Evolutionary conservation across 1,140 invertebrate species (phyloP), one percentile per base, ranked within the genome.

Genomic region (Drosophila miranda): DNA sequence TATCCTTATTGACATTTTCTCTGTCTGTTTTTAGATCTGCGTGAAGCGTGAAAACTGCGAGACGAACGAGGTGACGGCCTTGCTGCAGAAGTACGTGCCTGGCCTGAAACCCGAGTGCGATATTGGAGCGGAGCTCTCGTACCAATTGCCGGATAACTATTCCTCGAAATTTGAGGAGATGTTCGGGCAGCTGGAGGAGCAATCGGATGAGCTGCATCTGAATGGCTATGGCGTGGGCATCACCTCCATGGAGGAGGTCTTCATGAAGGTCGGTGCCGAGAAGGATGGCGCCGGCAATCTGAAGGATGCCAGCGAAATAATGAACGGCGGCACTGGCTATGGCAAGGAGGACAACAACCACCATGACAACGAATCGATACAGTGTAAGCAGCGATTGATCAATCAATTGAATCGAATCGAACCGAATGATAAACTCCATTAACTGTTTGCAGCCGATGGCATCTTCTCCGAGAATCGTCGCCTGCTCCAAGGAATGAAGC

Each of bases 181-280:
- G 79, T 88, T 90, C 21, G 53, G 75, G 0, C 75, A 74, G 11
- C 69, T 91, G 6, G 90, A 91, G 58, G 30, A 76, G 2, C 44
- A 77, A 0, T 76, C 74, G 0, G 45, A 63, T 0, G 68, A 76
- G 6, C 45, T 91, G 16, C 50, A 70, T 52, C 34, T 98, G 53
- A 95, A 93, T 62, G 97, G 95, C 83, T 98, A 97, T 90, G 97
- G 97, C 0, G 95, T 98, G 0, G 98, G 97, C 23, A 98, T 98
- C 95, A 98, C 97, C 13, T 97, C 97, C 0, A 90, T 99, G 57
- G 97, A 99, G 91, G 97, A 99, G 90, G 97, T 97, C 11, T 95
- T 93, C 66, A 91, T 97, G 41, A 96, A 89, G 75, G 81, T 90
- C 42, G 89, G 90, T 23, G 75, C 81, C n/a, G 88, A 91, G 9